phyloP scores from a whole-genome alignment of 2,113 vertebrate genomes.

The Triplophysa dalaica region DNA sequence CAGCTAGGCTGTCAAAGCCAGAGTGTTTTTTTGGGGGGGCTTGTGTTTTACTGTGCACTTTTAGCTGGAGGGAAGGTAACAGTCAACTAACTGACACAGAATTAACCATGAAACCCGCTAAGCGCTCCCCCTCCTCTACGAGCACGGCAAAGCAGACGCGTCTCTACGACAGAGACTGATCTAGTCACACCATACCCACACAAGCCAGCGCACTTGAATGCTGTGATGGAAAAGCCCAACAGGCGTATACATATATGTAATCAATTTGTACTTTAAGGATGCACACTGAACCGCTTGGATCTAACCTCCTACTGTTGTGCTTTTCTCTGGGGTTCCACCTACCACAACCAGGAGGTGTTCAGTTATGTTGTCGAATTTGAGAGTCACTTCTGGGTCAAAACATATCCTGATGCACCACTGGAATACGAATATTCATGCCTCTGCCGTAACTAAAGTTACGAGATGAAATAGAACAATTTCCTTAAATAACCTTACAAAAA shows the following conservation, averaged over 20 bases:
- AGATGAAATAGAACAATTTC: background rate
- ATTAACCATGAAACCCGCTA: constrained; percentile 98
- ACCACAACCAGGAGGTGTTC: constrained; percentile 11
- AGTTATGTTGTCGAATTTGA: background rate
- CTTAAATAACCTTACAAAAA: background rate
- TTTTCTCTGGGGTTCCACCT: constrained; percentile 30
- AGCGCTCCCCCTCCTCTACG: constrained; percentile 84
- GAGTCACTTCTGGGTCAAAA: constrained; percentile 4
- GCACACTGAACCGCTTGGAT: background rate
- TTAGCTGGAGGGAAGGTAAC: constrained; percentile 95
- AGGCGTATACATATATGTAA: constrained; percentile 46
- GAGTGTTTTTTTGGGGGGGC: constrained; percentile 93
- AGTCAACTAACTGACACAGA: constrained; percentile 99
- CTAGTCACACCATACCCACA: constrained; percentile 43
- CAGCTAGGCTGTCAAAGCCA: constrained; percentile 89
- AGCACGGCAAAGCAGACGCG: constrained; percentile 62
- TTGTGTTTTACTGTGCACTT: constrained; percentile 83
- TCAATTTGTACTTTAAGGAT: constrained; percentile 48
- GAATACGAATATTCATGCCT: background rate
- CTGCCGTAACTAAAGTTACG: background rate
- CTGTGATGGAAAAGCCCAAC: constrained; percentile 34
- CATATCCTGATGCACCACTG: background rate
- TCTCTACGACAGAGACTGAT: constrained; percentile 60
- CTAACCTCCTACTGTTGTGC: constrained; percentile 31
- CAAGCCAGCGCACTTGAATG: constrained; percentile 43